Evolutionary conservation across 2,888 invertebrate species (phyloP).

Genomic region (Fissipunctia ypsillon): DNA sequence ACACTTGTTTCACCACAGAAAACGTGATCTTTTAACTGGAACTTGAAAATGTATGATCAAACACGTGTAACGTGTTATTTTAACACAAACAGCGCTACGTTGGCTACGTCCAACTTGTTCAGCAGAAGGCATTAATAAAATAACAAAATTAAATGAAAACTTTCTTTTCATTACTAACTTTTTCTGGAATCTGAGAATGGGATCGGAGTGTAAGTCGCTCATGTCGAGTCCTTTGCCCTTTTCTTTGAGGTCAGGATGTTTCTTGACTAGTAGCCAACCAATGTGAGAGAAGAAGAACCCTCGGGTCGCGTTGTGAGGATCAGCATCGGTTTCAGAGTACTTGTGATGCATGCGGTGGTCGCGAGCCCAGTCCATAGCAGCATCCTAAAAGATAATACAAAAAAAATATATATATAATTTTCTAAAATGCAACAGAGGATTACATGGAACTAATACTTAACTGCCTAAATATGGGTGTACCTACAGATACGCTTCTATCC

Average conservation of each 20-base stretch:
- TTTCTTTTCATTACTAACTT: conserved; percentile 91
- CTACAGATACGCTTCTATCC: too few species aligned
- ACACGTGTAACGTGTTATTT: background rate
- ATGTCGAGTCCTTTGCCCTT: conserved; percentile 97
- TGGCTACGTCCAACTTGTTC: background rate
- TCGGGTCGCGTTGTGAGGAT: conserved; percentile 97
- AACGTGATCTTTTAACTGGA: conserved; percentile 1
- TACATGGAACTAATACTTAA: background rate
- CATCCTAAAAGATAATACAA: conserved; percentile 89
- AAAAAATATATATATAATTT: background rate
- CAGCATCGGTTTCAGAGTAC: conserved; percentile 97
- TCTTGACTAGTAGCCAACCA: conserved; percentile 97
- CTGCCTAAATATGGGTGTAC: background rate
- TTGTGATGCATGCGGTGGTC: conserved; percentile 97
- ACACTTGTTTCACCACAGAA: background rate
- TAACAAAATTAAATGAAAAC: conserved; percentile 5
- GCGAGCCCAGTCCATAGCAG: conserved; percentile 94
- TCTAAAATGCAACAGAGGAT: background rate
- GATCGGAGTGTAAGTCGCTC: conserved; percentile 95
- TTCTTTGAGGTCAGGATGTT: conserved; percentile 96
- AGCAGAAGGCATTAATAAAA: background rate
- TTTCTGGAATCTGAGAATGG: conserved; percentile 96
- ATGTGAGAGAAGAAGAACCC: conserved; percentile 99
- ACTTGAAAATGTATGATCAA: background rate
- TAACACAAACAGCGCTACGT: background rate